Evolutionary conservation across 2,888 invertebrate species (phyloP).

Genomic region (Adineta ricciae): DNA sequence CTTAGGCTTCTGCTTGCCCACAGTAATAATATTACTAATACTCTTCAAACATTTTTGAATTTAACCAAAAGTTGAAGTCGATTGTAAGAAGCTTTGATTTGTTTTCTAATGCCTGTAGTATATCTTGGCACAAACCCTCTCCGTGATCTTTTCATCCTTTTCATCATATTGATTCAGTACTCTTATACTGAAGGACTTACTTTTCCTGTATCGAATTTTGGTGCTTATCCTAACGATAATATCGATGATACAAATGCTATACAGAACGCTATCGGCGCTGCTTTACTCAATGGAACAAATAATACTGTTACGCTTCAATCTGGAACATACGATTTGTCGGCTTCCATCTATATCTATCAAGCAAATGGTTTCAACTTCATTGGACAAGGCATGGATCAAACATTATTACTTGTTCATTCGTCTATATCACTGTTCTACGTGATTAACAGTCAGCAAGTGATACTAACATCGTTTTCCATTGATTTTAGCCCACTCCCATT

Average conservation of each 20-base stretch:
- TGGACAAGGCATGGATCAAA: background rate
- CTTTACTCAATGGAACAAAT: background rate
- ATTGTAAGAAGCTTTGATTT: too few species aligned
- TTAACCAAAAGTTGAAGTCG: too few species aligned
- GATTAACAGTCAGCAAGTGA: background rate
- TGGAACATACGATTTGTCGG: background rate
- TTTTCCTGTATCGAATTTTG: background rate
- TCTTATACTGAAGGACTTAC: too few species aligned
- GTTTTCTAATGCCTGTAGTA: too few species aligned
- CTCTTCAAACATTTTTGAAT: too few species aligned
- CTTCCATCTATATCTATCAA: background rate
- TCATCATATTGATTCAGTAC: too few species aligned
- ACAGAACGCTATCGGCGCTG: background rate
- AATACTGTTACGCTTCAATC: background rate
- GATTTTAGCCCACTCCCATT: background rate
- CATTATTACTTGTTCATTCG: background rate
- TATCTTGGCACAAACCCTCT: too few species aligned
- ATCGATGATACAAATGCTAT: background rate
- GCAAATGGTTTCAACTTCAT: background rate
- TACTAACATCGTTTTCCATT: background rate
- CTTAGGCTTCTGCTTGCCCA: too few species aligned
- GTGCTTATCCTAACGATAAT: background rate
- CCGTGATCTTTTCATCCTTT: too few species aligned
- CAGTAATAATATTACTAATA: too few species aligned
- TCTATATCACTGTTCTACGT: background rate